Evolutionary conservation across 2,888 invertebrate genomes (phyloP).

Genomic region (Diachrysia chrysitis): DNA sequence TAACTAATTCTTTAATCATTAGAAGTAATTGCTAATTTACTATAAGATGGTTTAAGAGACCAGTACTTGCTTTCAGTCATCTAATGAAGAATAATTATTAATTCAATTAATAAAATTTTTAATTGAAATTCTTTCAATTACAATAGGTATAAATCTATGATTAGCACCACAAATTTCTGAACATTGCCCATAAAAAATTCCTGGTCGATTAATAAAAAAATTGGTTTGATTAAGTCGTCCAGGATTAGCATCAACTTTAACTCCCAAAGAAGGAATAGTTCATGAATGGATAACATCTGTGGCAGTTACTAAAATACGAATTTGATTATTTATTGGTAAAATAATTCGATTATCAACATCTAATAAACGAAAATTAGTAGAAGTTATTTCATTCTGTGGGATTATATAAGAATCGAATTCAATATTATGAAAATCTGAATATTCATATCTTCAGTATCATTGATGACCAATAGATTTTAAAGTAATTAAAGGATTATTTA

Average conservation of each 20-base stretch:
- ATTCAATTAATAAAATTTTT: conserved; percentile 90
- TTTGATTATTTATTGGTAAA: conserved; percentile 90
- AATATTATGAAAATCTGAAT: conserved; percentile 89
- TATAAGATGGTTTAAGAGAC: conserved; percentile 92
- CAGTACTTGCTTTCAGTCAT: conserved; percentile 92
- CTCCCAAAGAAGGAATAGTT: conserved; percentile 90
- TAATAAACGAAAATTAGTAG: conserved; percentile 88
- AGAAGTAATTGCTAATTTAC: conserved; percentile 90
- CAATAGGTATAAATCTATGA: conserved; percentile 94
- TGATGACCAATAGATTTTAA: conserved; percentile 91
- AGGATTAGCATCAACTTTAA: conserved; percentile 91
- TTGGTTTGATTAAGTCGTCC: conserved; percentile 91
- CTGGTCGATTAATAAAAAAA: conserved; percentile 90
- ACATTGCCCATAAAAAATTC: conserved; percentile 93
- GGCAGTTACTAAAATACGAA: conserved; percentile 90
- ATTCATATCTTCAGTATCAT: conserved; percentile 92
- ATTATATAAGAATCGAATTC: conserved; percentile 91
- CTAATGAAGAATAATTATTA: conserved; percentile 88
- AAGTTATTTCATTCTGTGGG: conserved; percentile 72
- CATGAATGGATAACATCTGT: conserved; percentile 92
- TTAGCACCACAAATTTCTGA: conserved; percentile 95
- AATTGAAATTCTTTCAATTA: conserved; percentile 89
- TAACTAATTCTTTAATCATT: conserved; percentile 90
- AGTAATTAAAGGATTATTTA: conserved; percentile 88
- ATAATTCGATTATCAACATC: conserved; percentile 91